Evolutionary conservation across 2,113 vertebrate species (phyloP).

Genomic region (Girardinichthys multiradiatus): DNA sequence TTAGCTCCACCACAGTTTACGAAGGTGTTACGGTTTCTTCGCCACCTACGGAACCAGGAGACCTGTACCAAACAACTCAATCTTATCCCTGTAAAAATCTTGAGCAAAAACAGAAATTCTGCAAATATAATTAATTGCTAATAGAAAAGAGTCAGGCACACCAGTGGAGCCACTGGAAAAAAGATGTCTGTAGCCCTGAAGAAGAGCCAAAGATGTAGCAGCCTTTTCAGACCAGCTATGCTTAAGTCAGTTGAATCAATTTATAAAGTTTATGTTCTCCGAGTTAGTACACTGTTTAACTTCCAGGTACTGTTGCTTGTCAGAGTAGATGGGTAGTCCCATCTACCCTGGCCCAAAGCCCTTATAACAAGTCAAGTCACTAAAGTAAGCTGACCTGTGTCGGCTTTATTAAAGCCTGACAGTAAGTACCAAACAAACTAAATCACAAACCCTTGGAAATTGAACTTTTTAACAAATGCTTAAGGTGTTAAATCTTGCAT

Average conservation of each 20-base stretch:
- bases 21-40: too few species aligned
- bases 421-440: conserved; percentile 3
- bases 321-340: too few species aligned
- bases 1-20: too few species aligned
- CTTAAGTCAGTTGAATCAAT: neutral
- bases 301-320: conserved; percentile 6
- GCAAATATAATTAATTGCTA: too few species aligned
- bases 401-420: conserved; percentile 32
- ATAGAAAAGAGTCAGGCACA: too few species aligned
- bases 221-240: too few species aligned
- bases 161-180: neutral
- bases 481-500: neutral
- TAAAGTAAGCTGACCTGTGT: conserved; percentile 25
- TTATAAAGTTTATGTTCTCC: neutral
- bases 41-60: too few species aligned
- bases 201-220: neutral
- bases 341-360: conserved; percentile 14
- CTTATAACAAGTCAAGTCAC: conserved; percentile 45
- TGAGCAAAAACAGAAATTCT: too few species aligned
- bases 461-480: neutral
- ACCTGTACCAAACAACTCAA: too few species aligned
- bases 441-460: neutral
- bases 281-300: neutral
- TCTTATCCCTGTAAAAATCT: too few species aligned
- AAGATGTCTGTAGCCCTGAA: neutral